Base-by-base conservation (phyloP, 2,888 invertebrate species). In the Leptinotarsa haldemani region DNA sequence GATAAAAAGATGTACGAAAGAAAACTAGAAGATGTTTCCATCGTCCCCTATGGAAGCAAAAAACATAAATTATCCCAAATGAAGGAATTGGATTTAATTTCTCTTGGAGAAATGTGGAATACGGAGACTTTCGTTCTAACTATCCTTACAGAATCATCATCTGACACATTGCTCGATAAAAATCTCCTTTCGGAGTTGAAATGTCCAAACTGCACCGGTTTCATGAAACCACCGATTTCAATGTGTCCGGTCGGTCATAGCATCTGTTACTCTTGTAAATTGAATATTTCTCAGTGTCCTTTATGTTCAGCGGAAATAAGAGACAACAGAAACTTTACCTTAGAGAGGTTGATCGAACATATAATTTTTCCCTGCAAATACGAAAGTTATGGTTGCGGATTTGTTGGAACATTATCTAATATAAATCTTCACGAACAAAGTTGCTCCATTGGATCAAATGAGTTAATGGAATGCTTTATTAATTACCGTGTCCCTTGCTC, bases 321-420 rank as follows among this genome's bases (percentile, higher is more conserved):
- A 16, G 22, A 52, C 5, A 63, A 52, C 64, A 70, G 70, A 52
- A 70, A 70, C 15, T 70, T 63, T 13, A 40, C 61, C 3, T n/a
- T 70, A 18, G 70, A 70, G 25, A 64, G 22, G 9, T 47, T 70
- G 46, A 64, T 15, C 18, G 64, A 61, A n/a, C 67, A 67, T 53
- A 46, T 67, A 25, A 13, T 15, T 7, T 67, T 53, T 25, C 67
- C 67, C 7, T 67, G 67, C 40, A 67, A 67, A 67, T 67, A 25
- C 40, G 18, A 18, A 47, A 30, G 0, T 15, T n/a, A 53, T 18
- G 67, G 67, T 12, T 67, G 67, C 12, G 15, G 30, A 5, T 30
- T 40, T 7, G 30, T 53, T 66, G 67, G 67, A 30, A 25, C n/a
- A 18, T 30, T 67, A 18, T 18, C 67, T 13, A 18, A n/a, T 30